Base-by-base conservation (phyloP, 1,140 invertebrate species). In the Trichomalopsis sarcophagae region DNA sequence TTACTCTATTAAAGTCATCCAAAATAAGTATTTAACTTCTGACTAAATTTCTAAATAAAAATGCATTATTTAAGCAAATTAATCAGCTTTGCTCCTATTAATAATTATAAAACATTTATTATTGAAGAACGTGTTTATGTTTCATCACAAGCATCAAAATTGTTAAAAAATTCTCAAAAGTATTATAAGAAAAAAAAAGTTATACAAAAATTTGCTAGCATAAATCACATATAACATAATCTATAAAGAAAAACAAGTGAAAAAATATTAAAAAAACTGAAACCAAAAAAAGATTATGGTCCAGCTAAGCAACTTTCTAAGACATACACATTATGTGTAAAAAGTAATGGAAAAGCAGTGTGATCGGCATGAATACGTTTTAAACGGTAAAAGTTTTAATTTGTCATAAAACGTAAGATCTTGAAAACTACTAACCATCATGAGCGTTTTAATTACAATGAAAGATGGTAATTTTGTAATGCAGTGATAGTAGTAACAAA, bases 141-240 rank as follows among this genome's bases (percentile, higher is more conserved):
- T 81, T 81, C n/a, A 81, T 81, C 71, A 14, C 14, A 81, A 81
- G 73, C 68, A 76, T 14, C 9, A 68, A 55, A 83, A 47, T 77
- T 77, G 82, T 71, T 78, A 73, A 62, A 76, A 83, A 55, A 84
- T 44, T 33, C 69, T 69, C 74, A 84, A 84, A 84, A 84, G 83
- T 80, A 84, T 84, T 84, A 80, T 71, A 84, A 62, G 55, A 62
- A 62, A 44, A 77, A 50, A 62, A 84, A 80, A 68, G 17, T 50
- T 84, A 79, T 47, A 40, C 75, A 83, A 76, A 83, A 30, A 69
- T 62, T 84, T 82, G 33, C 36, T 83, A 62, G 13, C 44, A 66
- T 77, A 83, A 77, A 75, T 66, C 73, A 23, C 75, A 82, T 75
- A 69, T 77, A 79, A 79, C 78, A 11, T 71, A 69, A 55, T 75